These are phyloP conservation scores for Batillaria attramentaria DNA, from an alignment of 1,140 invertebrate species.

Conservation along the genomic window DNA sequence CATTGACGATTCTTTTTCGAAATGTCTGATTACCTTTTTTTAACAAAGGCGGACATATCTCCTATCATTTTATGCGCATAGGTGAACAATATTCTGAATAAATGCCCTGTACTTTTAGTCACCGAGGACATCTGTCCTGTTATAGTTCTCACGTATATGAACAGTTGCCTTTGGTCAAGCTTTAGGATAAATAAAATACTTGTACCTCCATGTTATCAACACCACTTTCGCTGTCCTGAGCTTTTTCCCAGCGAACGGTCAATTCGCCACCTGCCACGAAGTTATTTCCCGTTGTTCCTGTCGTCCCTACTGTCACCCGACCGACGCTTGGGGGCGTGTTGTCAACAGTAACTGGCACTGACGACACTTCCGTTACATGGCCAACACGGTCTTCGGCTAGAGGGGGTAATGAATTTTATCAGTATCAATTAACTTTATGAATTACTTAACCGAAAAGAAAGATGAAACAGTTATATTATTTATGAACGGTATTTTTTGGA, in stretches of 20 bases:
- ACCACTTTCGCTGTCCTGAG: slow-evolving; percentile 22
- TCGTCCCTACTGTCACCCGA: slow-evolving; percentile 2
- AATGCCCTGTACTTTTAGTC: too few relatives aligned
- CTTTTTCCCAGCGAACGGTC: slow-evolving; percentile 6
- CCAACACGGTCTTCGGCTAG: slow-evolving; percentile 31
- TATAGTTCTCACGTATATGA: too few relatives aligned
- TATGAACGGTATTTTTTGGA: neutral
- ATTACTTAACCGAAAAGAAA: neutral
- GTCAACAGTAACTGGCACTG: slow-evolving; percentile 15
- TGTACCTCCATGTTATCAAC: neutral
- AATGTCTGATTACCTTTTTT: too few relatives aligned
- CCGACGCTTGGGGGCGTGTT: slow-evolving; percentile 26
- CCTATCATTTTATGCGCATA: too few relatives aligned
- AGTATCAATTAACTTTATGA: too few relatives aligned
- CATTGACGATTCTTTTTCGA: too few relatives aligned
- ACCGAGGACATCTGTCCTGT: too few relatives aligned
- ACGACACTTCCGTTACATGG: slow-evolving; percentile 24
- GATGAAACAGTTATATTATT: neutral
- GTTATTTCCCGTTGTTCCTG: neutral
- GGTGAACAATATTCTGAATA: too few relatives aligned
- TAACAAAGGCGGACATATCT: too few relatives aligned
- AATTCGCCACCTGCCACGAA: slow-evolving; percentile 1
- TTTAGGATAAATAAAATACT: too few relatives aligned
- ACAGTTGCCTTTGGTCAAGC: too few relatives aligned
- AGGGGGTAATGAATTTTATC: neutral